phyloP scores from a whole-genome alignment of 1,140 invertebrate species.

The Eumeta japonica region DNA sequence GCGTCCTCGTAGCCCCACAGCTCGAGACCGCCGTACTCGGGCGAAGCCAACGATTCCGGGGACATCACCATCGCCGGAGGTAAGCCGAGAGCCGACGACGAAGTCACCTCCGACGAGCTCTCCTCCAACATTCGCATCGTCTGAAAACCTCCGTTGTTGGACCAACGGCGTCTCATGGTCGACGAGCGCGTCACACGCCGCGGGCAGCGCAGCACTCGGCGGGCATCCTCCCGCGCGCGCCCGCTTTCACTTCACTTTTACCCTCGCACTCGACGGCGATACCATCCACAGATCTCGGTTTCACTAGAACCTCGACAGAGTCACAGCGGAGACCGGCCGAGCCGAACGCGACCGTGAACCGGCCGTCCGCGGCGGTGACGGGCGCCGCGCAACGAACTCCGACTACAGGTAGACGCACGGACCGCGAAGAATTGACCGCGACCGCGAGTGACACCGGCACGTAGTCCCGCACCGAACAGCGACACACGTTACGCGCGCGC shows the following conservation, averaged over 20 bases:
- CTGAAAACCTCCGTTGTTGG: constrained; percentile 65
- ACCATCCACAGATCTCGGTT: no score
- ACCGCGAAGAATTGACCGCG: no score
- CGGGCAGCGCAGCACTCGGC: constrained; percentile 29
- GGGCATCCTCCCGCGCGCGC: constrained; percentile 39
- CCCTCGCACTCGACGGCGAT: constrained; percentile 42
- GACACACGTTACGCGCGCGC: constrained; percentile 44
- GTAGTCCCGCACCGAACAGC: no score
- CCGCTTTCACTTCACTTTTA: constrained; percentile 51
- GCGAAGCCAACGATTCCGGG: constrained; percentile 65
- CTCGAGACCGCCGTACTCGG: constrained; percentile 73
- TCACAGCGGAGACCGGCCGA: no score
- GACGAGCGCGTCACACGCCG: constrained; percentile 47
- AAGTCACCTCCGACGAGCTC: constrained; percentile 73
- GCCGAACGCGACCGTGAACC: no score
- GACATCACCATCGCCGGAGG: constrained; percentile 66
- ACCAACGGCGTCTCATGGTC: constrained; percentile 69
- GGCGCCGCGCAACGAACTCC: no score
- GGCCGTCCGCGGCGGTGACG: no score
- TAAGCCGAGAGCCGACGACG: constrained; percentile 63
- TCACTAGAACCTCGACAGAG: no score
- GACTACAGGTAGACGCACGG: no score
- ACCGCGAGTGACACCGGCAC: no score
- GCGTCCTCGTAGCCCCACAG: constrained; percentile 72
- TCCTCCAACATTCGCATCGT: constrained; percentile 67